Evolutionary conservation across 2,888 invertebrate species (phyloP), one percentile per base, ranked within the genome.

Genomic region (Tuta absoluta): DNA sequence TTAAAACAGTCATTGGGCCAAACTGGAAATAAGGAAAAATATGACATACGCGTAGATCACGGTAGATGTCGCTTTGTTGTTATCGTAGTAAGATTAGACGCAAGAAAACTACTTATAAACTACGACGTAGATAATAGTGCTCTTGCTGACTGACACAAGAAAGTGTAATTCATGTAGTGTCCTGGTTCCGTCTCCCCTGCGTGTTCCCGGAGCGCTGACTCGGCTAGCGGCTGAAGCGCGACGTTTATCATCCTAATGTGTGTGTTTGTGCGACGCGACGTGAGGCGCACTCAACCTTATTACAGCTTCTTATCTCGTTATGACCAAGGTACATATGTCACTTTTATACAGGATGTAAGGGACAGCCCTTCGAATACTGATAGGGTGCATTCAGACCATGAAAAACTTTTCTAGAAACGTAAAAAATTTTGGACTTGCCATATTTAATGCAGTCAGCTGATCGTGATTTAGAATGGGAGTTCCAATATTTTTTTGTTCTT

Each of bases 1-100:
- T 65, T 58, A 57, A 59, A 65, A 38, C 65, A 62, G 56, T 62
- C 58, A 48, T 33, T 41, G 21, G 23, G 61, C 19, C 37, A 37
- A 60, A 10, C 19, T 49, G 60, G 11, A 24, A 23, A 21, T 60
- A 17, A 23, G 59, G 56, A n/a, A 24, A 33, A 56, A 33, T 56
- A 56, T 56, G 33, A 33, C 56, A 28, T 56, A 33, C n/a, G 56
- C 56, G 56, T 28, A 24, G 24, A 33, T 28, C 24, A 14, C 53
- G 53, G 24, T 24, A 53, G 51, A 51, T 28, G 7, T 28, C 53
- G 56, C 33, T 24, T 10, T 33, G 33, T 56, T n/a, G 56, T 17
- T 56, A 56, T 56, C 56, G 17, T 1, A 8, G 10, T 8, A 5
- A 33, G 33, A 33, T 33, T 33, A 8, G 33, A 33, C 33, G 33